Percentiles rank a stretch among this genome's conserved stretches.
These are phyloP conservation scores for Macroteleia sp. DNA, from an alignment of 2,888 invertebrate genomes.

Conservation along the genomic window DNA sequence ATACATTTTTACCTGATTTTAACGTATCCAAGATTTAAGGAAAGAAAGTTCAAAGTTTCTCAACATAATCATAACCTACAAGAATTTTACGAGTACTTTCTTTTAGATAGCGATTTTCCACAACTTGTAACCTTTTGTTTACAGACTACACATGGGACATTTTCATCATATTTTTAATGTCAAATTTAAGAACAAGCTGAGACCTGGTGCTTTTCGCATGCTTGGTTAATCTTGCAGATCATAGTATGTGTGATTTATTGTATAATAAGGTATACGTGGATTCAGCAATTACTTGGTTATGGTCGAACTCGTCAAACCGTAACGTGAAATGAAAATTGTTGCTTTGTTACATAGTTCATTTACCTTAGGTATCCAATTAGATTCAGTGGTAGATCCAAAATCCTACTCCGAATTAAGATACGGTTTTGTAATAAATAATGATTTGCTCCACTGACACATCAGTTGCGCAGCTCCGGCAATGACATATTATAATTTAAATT, in stretches of 20 bases:
- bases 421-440: constrained; percentile 55
- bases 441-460: constrained; percentile 50
- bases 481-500: constrained; percentile 40
- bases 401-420: constrained; percentile 37
- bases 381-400: constrained; percentile 24
- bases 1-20: no score
- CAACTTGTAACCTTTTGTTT: no score
- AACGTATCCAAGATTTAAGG: no score
- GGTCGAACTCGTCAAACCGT: constrained; percentile 50
- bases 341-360: constrained; percentile 58
- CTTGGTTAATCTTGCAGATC: no score
- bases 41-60: no score
- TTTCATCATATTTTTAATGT: no score
- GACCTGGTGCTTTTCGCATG: no score
- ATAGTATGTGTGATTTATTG: constrained; percentile 41
- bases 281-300: constrained; percentile 36
- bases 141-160: no score
- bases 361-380: constrained; percentile 48
- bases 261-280: constrained; percentile 32
- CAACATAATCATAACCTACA: no score
- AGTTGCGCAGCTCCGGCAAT: constrained; percentile 6
- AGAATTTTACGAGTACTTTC: no score
- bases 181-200: no score
- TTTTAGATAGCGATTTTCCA: no score
- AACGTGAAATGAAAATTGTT: constrained; percentile 57